A percentile compares a stretch with the other conserved stretches of the same genome.
phyloP scores from a whole-genome alignment of 2,797 vertebrate genomes.

The Sparidentex hasta region DNA sequence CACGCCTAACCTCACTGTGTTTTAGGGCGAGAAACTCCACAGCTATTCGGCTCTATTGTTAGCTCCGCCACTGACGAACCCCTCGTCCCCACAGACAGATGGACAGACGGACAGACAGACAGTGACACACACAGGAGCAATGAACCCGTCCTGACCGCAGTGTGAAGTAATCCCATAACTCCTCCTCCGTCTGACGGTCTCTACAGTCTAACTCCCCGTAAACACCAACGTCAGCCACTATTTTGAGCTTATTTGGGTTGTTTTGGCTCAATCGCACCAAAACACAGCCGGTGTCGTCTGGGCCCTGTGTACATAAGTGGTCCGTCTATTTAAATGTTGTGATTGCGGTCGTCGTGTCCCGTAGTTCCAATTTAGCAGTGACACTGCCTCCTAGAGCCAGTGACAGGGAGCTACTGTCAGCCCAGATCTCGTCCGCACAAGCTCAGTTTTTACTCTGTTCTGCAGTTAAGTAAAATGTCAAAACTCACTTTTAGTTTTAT shows the following conservation, averaged over 20 bases:
- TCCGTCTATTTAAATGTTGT: slow-evolving; percentile 14
- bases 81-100: slow-evolving; percentile 35
- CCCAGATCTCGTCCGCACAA: not conserved
- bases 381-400: slow-evolving; percentile 53
- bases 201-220: slow-evolving; percentile 2
- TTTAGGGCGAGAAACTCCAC: slow-evolving; percentile 16
- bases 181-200: slow-evolving; percentile 8
- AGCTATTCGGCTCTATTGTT: slow-evolving; percentile 33
- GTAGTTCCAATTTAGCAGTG: slow-evolving; percentile 1
- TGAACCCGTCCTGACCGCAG: slow-evolving; percentile 11
- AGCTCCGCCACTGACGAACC: slow-evolving; percentile 33
- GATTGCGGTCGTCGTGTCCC: slow-evolving; percentile 31
- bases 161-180: slow-evolving; percentile 18
- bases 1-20: slow-evolving; percentile 32
- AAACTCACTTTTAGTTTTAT: not conserved
- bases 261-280: slow-evolving; percentile 45
- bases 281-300: slow-evolving; percentile 51
- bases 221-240: slow-evolving; percentile 22
- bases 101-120: slow-evolving; percentile 46
- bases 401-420: not conserved
- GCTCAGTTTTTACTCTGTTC: not conserved
- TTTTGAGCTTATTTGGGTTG: slow-evolving; percentile 36
- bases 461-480: not conserved
- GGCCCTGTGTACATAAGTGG: slow-evolving; percentile 2
- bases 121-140: slow-evolving; percentile 17